These are phyloP conservation scores for Caenorhabditis macrosperma DNA, from an alignment of 2,888 invertebrate genomes.

Conservation along the genomic window DNA sequence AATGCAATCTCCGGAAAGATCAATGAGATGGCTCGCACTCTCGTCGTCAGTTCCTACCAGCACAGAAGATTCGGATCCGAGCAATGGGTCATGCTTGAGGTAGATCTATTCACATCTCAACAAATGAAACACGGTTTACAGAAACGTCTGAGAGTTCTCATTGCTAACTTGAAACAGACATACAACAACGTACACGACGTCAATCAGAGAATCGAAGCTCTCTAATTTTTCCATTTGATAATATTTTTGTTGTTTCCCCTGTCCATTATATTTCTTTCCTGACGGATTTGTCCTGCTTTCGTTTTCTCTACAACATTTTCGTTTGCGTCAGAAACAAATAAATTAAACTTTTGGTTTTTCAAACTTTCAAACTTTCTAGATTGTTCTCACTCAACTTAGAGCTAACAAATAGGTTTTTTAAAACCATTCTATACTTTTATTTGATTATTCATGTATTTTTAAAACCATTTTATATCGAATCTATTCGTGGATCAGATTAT, in stretches of 20 bases:
- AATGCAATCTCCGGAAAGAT: slow-evolving; percentile 79
- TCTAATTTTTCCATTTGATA: slow-evolving; percentile 27
- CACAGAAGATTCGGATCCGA: slow-evolving; percentile 75
- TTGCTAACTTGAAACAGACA: slow-evolving; percentile 71
- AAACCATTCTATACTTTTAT: slow-evolving; percentile 2
- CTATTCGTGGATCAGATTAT: too few species aligned
- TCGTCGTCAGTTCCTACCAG: slow-evolving; percentile 73
- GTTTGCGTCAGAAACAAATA: too few species aligned
- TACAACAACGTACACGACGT: slow-evolving; percentile 71
- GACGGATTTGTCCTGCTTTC: background rate
- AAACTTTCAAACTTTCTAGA: too few species aligned
- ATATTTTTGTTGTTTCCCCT: slow-evolving; percentile 43
- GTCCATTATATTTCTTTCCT: slow-evolving; percentile 22
- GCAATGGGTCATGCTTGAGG: slow-evolving; percentile 72
- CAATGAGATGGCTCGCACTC: slow-evolving; percentile 73
- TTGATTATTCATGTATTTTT: too few species aligned
- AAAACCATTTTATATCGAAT: too few species aligned
- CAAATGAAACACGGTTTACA: slow-evolving; percentile 42
- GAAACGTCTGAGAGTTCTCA: slow-evolving; percentile 68
- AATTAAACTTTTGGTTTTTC: slow-evolving; percentile 3
- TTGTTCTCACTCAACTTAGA: too few species aligned
- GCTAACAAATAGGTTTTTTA: background rate
- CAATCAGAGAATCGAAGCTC: slow-evolving; percentile 80
- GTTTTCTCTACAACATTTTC: background rate
- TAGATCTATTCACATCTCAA: background rate